Conservation (phyloP, 2,113 vertebrate genomes). For the Sigmodon hispidus region DNA sequence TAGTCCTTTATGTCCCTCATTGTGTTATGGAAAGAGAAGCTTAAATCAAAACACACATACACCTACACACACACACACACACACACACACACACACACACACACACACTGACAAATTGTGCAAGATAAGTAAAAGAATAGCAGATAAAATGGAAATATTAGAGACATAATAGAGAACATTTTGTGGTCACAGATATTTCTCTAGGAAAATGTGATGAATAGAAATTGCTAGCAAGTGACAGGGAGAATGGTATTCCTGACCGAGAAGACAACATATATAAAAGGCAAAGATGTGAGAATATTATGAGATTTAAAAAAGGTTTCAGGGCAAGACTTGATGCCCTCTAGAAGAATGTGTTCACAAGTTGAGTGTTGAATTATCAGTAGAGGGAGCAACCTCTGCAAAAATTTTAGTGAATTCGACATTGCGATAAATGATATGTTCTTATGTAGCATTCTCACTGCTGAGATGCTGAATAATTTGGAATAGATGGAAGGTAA, state of each 20-base stretch:
- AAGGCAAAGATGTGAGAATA: background rate
- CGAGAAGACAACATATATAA: background rate
- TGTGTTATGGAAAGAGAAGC: background rate
- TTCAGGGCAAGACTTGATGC: rapidly evolving
- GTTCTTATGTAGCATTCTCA: background rate
- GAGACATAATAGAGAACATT: background rate
- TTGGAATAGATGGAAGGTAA: background rate
- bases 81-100: background rate
- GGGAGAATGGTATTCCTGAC: background rate
- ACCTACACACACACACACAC: background rate
- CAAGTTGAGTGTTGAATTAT: background rate
- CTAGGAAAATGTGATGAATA: background rate
- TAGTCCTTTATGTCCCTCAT: background rate
- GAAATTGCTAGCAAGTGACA: background rate
- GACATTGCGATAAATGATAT: background rate
- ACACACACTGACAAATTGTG: background rate
- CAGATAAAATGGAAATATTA: background rate
- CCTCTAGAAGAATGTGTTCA: background rate
- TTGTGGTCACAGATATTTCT: background rate
- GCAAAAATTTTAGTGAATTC: background rate
- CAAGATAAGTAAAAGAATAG: background rate
- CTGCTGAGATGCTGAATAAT: background rate
- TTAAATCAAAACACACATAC: background rate
- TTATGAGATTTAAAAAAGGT: background rate
- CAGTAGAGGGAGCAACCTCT: background rate